Percentiles rank a stretch among this genome's conserved stretches.
phyloP scores from a whole-genome alignment of 2,888 invertebrate genomes.

The Apodemia zela region DNA sequence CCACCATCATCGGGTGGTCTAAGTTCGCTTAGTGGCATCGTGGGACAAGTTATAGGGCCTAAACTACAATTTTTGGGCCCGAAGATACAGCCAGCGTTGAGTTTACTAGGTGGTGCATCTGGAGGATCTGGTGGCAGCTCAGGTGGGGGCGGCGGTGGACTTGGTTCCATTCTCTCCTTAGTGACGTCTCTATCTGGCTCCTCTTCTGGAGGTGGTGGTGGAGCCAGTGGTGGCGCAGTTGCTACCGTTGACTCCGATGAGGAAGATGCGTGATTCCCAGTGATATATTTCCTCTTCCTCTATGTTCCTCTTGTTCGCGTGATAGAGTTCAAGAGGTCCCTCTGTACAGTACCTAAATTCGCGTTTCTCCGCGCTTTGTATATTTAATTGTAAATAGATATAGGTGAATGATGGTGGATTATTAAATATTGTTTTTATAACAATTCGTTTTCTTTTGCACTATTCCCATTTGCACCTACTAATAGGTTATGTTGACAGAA shows the following conservation, averaged over 20 bases:
- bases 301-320: conserved; percentile 2
- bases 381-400: conserved; percentile 74
- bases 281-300: conserved; percentile 2
- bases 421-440: conserved; percentile 57
- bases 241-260: conserved; percentile 71
- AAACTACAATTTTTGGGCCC: conserved; percentile 85
- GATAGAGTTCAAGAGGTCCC: conserved; percentile 30
- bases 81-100: conserved; percentile 80
- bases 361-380: conserved; percentile 49
- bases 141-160: conserved; percentile 42
- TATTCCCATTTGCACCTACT: conserved; percentile 21
- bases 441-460: conserved; percentile 61
- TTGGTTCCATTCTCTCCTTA: conserved; percentile 70
- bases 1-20: conserved; percentile 82
- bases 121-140: conserved; percentile 79
- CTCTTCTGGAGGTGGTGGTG: conserved; percentile 55
- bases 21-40: conserved; percentile 80
- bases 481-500: conserved; percentile 14
- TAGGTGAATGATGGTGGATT: conserved; percentile 67
- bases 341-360: conserved; percentile 53
- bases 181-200: conserved; percentile 72
- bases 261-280: conserved; percentile 59
- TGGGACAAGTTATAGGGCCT: conserved; percentile 85
- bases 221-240: conserved; percentile 54
- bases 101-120: conserved; percentile 75